phyloP scores from a whole-genome alignment of 2,113 vertebrate species.

The Gorsachius goisagi region DNA sequence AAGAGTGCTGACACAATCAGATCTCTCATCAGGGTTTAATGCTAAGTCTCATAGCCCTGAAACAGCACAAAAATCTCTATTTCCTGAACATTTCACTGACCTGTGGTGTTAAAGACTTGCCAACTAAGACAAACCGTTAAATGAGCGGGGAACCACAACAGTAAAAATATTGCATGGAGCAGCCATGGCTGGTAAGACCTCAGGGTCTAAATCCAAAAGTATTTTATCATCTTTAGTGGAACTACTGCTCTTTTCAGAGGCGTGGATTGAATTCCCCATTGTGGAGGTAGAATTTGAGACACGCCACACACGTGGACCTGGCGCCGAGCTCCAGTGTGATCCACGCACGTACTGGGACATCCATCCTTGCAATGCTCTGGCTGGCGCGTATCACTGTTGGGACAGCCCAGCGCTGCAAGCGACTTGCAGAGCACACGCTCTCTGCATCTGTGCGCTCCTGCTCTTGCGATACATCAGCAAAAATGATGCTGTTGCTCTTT shows the following conservation, averaged over 20 bases:
- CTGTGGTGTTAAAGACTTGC: not conserved
- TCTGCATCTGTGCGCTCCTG: not conserved
- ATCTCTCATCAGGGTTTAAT: conserved; percentile 20
- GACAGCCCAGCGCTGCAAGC: not conserved
- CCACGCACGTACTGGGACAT: not conserved
- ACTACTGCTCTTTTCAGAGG: not conserved
- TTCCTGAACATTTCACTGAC: conserved; percentile 1
- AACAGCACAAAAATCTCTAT: conserved; percentile 41
- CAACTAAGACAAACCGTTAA: conserved; percentile 36
- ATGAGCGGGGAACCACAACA: conserved; percentile 38
- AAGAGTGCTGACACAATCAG: conserved; percentile 43
- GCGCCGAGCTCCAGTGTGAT: not conserved
- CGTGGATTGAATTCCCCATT: not conserved
- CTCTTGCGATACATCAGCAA: not conserved
- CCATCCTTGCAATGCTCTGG: not conserved
- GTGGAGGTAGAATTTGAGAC: not conserved
- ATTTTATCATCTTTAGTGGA: conserved; percentile 3
- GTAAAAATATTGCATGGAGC: not conserved
- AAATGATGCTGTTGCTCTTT: not conserved
- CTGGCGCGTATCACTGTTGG: fast-evolving
- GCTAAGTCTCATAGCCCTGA: conserved; percentile 18
- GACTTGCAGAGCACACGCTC: not conserved
- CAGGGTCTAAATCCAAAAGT: not conserved
- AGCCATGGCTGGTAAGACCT: not conserved
- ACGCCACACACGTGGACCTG: not conserved